Base-by-base conservation (phyloP, 2,113 vertebrate genomes). In the Ceyx melanurus region DNA sequence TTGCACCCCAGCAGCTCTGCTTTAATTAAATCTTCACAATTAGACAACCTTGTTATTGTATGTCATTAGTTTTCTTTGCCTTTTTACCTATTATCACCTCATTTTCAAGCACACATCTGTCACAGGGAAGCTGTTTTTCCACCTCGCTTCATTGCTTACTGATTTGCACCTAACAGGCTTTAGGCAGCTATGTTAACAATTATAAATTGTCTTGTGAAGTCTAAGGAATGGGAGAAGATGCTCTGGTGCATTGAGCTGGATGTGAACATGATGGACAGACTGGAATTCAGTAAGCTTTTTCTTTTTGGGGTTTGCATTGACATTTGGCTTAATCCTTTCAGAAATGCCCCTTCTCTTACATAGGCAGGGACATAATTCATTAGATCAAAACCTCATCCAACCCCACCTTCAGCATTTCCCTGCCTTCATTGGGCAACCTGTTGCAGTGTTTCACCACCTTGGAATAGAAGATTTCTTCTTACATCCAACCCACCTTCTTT, bases 21-120 rank as follows among this genome's bases (percentile, higher is more conserved):
- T 96, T 92, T 97, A 97, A 97, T 95, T 96, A 97, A 95, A 93
- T 95, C 90, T 94, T 97, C 91, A 87, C 89, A 94, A 76, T 96
- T 92, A 96, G 93, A 82, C 89, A 71, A 76, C 64, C 96, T 93
- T 90, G 92, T 97, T 97, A 95, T 96, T 95, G 77, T 61, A 70
- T 94, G 92, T 91, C 97, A 95, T 97, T 97, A 97, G 94, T 92
- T 85, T 97, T 81, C 91, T 93, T 94, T 87, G 82, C 84, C 56
- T 15, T 82, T 94, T 92, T 82, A 80, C 53, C 60, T 87, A 82
- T 96, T 95, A 91, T 94, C 97, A 92, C 97, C 96, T 97, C 92
- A 84, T 97, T 97, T 97, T 92, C 95, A 85, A 94, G 92, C 72
- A 67, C 3, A 8, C 82, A 70, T 92, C 97, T 97, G 96, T 86